Evolutionary conservation across 30 jellyfish, hydroid and myxozoan genomes (phyloP), one percentile per base, ranked within the genome.

Genomic region (Hydra vulgaris): DNA sequence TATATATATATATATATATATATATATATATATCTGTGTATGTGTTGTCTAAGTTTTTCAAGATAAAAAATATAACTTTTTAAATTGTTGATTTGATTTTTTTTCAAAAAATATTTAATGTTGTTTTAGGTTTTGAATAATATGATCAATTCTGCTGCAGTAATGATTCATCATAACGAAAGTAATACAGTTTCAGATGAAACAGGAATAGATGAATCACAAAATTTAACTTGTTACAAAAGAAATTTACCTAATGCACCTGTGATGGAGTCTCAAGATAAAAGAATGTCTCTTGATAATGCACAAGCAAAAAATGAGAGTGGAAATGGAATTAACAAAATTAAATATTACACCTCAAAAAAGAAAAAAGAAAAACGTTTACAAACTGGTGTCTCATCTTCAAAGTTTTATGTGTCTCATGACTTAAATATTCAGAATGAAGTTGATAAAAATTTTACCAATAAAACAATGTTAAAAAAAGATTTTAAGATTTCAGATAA

Each of bases 261-360:
- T 3, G 75, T 7, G 7, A 1, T 8, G 5, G 27, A 68, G 75
- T 20, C 61, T 40, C 61, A 1, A 68, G 75, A 68, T 68, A 68
- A 68, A 68, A 7, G 8, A 68, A 22, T 80, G 26, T 27, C 79
- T 7, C 4, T 20, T 5, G 53, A 16, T 15, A 40, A 66, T 19
- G 15, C 66, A n/a, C 73, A 80, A 5, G 66, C 8, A n/a, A 7
- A 7, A 26, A 22, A 25, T 4, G 83, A 88, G 53, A 54, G 86
- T 0, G 89, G 69, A 69, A 70, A 83, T 18, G 23, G 76, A 21
- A 27, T 83, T 27, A 86, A 82, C 23, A 79, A 88, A 21, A 76
- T 77, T 26, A 88, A 88, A 73, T 88, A 88, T 73, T 82, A 88
- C 75, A 83, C 89, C 54, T 68, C 84, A 61, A 76, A 90, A 21